Percentiles rank a stretch among this genome's conserved stretches.
Evolutionary conservation across 2,113 vertebrate genomes (phyloP).

Genomic region (Myocastor coypus): DNA sequence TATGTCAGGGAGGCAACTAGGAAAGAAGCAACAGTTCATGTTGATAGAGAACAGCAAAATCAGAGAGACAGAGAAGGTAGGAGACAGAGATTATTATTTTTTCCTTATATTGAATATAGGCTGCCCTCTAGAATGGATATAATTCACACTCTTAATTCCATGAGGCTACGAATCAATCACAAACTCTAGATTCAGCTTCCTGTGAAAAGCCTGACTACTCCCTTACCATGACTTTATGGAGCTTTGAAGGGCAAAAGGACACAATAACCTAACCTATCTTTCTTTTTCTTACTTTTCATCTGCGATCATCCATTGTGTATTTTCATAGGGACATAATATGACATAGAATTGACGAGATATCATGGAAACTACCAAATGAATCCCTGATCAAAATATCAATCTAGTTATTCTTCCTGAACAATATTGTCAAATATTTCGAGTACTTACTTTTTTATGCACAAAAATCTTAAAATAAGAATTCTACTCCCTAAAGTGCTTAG

Average conservation of each 20-base stretch:
- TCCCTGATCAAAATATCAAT: not conserved
- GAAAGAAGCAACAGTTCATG: not conserved
- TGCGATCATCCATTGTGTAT: not conserved
- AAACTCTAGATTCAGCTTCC: no score
- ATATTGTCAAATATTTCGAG: constrained; percentile 25
- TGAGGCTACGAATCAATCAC: no score
- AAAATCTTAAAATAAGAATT: constrained; percentile 20
- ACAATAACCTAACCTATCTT: not conserved
- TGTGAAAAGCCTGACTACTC: no score
- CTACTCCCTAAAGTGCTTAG: not conserved
- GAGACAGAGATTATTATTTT: not conserved
- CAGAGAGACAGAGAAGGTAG: not conserved
- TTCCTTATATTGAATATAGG: not conserved
- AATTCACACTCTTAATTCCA: not conserved
- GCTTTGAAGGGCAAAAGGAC: not conserved
- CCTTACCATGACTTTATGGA: no score
- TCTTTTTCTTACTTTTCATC: not conserved
- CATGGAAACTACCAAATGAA: not conserved
- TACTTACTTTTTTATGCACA: not conserved
- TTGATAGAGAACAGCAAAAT: not conserved
- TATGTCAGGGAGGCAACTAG: no score
- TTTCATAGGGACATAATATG: not conserved
- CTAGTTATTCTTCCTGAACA: not conserved
- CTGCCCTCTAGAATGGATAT: not conserved
- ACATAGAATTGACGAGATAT: not conserved